A percentile compares a stretch with the other conserved stretches of the same genome.
phyloP scores from a whole-genome alignment of 1,140 invertebrate genomes.

The Varroa destructor region DNA sequence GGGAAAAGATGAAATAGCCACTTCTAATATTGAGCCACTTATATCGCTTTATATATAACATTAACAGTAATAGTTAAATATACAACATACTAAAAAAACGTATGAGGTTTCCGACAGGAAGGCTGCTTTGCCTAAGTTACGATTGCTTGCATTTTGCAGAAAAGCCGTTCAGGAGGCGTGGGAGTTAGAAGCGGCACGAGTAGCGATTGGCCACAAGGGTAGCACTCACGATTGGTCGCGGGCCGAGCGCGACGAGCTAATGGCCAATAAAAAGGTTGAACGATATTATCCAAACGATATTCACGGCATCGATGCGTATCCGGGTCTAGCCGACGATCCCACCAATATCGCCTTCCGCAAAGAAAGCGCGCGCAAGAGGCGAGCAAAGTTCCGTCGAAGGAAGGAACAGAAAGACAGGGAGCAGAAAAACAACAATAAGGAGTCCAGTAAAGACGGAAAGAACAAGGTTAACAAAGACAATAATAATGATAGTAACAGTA shows the following conservation, averaged over 20 bases:
- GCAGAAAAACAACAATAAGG: not conserved
- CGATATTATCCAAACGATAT: slow-evolving; percentile 80
- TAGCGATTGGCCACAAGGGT: slow-evolving; percentile 53
- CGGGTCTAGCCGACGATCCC: slow-evolving; percentile 83
- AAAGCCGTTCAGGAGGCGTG: slow-evolving; percentile 76
- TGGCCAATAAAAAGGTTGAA: slow-evolving; percentile 62
- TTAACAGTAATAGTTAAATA: too few relatives aligned
- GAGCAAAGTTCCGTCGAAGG: slow-evolving; percentile 23
- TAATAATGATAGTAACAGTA: not conserved
- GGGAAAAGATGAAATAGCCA: too few relatives aligned
- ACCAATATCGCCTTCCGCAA: slow-evolving; percentile 68
- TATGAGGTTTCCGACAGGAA: too few relatives aligned
- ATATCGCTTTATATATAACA: too few relatives aligned
- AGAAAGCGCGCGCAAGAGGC: slow-evolving; percentile 42
- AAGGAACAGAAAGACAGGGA: slow-evolving; percentile 9
- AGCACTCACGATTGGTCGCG: slow-evolving; percentile 45
- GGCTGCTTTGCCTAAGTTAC: too few relatives aligned
- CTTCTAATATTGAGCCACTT: too few relatives aligned
- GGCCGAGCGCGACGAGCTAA: slow-evolving; percentile 68
- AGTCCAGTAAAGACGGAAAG: not conserved
- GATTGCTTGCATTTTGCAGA: slow-evolving; percentile 35
- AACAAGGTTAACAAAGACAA: not conserved
- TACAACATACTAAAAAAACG: too few relatives aligned
- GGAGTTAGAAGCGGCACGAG: slow-evolving; percentile 66
- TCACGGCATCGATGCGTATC: slow-evolving; percentile 71